phyloP scores from a whole-genome alignment of 2,888 invertebrate species.

The Apomyelois bistriatella region DNA sequence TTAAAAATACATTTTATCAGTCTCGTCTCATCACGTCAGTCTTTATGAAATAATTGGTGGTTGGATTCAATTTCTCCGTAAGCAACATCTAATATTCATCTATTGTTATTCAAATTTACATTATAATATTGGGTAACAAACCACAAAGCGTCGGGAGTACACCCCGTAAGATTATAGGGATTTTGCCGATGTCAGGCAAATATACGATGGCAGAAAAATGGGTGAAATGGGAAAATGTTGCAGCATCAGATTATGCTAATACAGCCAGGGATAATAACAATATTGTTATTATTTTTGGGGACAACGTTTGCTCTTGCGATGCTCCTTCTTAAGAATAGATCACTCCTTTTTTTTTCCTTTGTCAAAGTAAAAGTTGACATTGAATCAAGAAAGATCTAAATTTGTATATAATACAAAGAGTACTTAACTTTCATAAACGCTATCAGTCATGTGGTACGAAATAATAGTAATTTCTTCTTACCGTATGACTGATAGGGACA shows the following conservation, averaged over 20 bases:
- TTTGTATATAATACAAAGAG: too few relatives aligned
- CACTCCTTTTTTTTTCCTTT: too few relatives aligned
- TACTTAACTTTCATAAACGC: too few relatives aligned
- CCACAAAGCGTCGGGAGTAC: conserved; percentile 12
- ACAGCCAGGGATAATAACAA: background rate
- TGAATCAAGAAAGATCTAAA: too few relatives aligned
- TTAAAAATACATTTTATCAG: background rate
- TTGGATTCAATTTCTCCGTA: conserved; percentile 25
- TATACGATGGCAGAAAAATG: background rate
- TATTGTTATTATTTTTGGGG: background rate
- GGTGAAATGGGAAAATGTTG: background rate
- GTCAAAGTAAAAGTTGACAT: too few relatives aligned
- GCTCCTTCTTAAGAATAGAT: too few relatives aligned
- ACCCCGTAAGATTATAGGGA: conserved; percentile 10
- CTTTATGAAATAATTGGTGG: conserved; percentile 26
- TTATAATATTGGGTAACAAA: conserved; percentile 20
- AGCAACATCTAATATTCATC: conserved; percentile 22
- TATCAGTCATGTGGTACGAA: too few relatives aligned
- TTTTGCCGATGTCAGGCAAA: background rate
- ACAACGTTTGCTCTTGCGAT: too few relatives aligned
- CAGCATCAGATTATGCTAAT: background rate
- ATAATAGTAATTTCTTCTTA: too few relatives aligned
- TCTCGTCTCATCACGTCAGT: conserved; percentile 17
- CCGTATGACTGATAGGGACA: too few relatives aligned
- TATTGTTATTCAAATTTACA: conserved; percentile 16